Evolutionary conservation across 2,888 invertebrate genomes (phyloP).

Genomic region (Dynastes grantii): DNA sequence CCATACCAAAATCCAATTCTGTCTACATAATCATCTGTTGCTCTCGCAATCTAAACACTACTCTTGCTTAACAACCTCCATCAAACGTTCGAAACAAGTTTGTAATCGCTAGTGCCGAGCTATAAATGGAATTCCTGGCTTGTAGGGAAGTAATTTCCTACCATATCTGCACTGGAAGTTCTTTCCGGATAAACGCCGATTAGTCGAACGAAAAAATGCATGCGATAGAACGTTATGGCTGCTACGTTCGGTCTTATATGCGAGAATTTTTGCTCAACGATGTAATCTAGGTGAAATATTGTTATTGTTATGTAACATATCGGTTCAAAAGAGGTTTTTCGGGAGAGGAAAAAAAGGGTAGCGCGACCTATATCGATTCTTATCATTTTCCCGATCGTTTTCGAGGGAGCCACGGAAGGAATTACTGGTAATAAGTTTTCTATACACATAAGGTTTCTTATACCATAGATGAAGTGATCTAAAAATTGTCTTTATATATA

Average conservation of each 20-base stretch:
- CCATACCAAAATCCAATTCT: no score
- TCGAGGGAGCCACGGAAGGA: no score
- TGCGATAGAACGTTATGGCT: neutral
- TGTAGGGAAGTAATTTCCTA: neutral
- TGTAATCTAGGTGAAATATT: neutral
- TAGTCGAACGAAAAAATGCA: no score
- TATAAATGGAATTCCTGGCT: neutral
- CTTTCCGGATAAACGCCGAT: neutral
- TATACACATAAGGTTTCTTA: no score
- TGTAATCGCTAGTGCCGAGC: no score
- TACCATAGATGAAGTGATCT: no score
- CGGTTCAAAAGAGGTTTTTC: neutral
- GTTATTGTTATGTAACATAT: slow-evolving; percentile 11
- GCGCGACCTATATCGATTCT: slow-evolving; percentile 6
- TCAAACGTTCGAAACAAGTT: no score
- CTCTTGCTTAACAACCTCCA: no score
- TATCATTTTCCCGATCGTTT: neutral
- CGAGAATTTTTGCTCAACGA: neutral
- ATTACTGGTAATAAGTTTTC: no score
- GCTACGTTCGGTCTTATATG: neutral
- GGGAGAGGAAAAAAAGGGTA: neutral
- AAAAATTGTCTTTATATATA: no score
- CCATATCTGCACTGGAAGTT: neutral
- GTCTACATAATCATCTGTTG: no score
- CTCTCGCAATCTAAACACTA: no score